phyloP scores from a whole-genome alignment of 2,888 invertebrate genomes.

The Heliconius aoede region DNA sequence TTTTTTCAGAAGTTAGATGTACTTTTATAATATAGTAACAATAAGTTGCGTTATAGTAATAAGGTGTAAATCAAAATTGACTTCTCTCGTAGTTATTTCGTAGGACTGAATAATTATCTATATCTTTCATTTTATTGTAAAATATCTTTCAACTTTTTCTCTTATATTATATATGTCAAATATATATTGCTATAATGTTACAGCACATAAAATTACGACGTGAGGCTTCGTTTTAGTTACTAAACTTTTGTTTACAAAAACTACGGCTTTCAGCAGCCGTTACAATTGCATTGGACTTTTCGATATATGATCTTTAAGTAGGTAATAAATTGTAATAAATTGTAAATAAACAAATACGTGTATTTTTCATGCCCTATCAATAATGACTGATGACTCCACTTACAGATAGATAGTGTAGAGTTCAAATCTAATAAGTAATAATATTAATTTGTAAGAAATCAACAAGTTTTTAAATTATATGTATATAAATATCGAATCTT shows the following conservation, averaged over 20 bases:
- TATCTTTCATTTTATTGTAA: background rate
- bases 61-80: background rate
- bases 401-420: too few relatives aligned
- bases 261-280: slow-evolving; percentile 1
- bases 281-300: slow-evolving; percentile 5
- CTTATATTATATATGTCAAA: background rate
- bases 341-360: background rate
- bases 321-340: slow-evolving; percentile 5
- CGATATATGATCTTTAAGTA: slow-evolving; percentile 3
- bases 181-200: background rate
- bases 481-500: too few relatives aligned
- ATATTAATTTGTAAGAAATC: too few relatives aligned
- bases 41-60: background rate
- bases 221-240: background rate
- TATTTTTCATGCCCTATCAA: background rate
- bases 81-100: background rate
- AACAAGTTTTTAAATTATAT: too few relatives aligned
- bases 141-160: background rate
- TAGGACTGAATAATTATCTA: background rate
- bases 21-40: background rate
- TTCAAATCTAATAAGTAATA: too few relatives aligned
- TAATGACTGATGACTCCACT: too few relatives aligned
- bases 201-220: background rate
- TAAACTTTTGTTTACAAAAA: background rate
- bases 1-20: background rate